A percentile compares a stretch with the other conserved stretches of the same genome.
phyloP scores from a whole-genome alignment of 2,113 vertebrate species.

The Amphiprion ocellaris region DNA sequence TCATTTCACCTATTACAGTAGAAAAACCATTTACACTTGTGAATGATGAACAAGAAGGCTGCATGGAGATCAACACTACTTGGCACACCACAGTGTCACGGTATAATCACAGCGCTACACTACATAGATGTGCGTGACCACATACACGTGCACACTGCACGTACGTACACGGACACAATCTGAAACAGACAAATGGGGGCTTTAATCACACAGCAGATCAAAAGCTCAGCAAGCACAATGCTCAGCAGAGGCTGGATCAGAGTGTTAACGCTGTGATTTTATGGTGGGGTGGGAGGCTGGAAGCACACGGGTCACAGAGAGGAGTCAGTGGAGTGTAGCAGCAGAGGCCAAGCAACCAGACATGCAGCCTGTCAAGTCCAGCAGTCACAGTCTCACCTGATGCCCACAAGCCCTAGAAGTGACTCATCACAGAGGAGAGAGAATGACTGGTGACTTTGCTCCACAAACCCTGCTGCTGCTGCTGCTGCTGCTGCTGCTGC shows the following conservation, averaged over 20 bases:
- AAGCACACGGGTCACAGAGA: conserved; percentile 26
- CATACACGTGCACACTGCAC: not conserved
- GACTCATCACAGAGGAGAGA: conserved; percentile 28
- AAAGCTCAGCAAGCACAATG: conserved; percentile 27
- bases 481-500: not conserved
- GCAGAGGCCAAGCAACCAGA: conserved; percentile 19
- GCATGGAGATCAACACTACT: not conserved
- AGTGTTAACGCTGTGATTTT: conserved; percentile 39
- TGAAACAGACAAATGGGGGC: not conserved
- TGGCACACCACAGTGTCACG: no score
- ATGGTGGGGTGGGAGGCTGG: conserved; percentile 10
- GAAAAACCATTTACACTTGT: not conserved
- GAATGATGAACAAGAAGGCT: not conserved
- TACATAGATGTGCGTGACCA: not conserved
- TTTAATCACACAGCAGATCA: conserved; percentile 42
- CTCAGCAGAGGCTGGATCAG: conserved; percentile 27
- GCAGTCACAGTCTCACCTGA: conserved; percentile 59
- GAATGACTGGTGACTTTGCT: conserved; percentile 17
- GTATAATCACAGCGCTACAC: no score
- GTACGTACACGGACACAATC: conserved; percentile 5
- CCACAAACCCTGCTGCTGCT: not conserved
- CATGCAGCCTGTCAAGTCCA: conserved; percentile 35
- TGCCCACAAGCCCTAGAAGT: conserved; percentile 40
- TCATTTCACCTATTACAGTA: not conserved
- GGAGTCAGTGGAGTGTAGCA: conserved; percentile 26